Base-by-base conservation (phyloP, 2,797 vertebrate genomes). In the Anisognathus igniventris region DNA sequence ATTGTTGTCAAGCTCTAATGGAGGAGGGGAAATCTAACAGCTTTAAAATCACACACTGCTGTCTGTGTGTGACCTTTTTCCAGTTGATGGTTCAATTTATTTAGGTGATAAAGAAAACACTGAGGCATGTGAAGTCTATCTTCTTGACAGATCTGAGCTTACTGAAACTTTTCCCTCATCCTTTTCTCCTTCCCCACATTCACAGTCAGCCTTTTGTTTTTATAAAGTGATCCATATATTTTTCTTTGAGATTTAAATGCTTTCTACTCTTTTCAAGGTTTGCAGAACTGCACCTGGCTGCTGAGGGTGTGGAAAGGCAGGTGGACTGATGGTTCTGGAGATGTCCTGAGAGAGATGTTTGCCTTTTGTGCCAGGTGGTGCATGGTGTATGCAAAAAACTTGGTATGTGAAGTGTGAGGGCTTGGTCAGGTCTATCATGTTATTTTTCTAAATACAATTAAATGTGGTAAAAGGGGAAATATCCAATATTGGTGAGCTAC, bases 51-150 rank as follows among this genome's bases (percentile, higher is more conserved):
- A 91, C 93, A 56, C 51, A 30, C 85, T 66, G 10, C 89, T 97
- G 91, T 96, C 93, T 96, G 87, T 90, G 66, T 58, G 91, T 92
- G 96, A 93, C 94, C 94, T 95, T 96, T 97, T 94, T 93, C 77
- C 95, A 96, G 88, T 86, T 92, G 96, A 95, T 96, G 94, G 95
- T 96, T 97, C 94, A 90, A 37, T 96, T 96, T 97, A 92, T 94
- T 97, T 96, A 97, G 96, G 94, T 91, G 84, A 96, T 96, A 92
- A 96, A 95, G 95, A 96, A 97, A 94, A 96, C 93, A 77, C 68
- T 92, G 91, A 94, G 92, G 89, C 96, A 95, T 95, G 72, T 84
- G 92, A 88, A 94, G 90, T 93, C 92, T 91, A 17, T 94, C 93
- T 81, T 94, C 90, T 48, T 95, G 92, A 95, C 92, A 80, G 91